Conservation (phyloP, 2,113 vertebrate species). For the Poecilia latipinna region DNA sequence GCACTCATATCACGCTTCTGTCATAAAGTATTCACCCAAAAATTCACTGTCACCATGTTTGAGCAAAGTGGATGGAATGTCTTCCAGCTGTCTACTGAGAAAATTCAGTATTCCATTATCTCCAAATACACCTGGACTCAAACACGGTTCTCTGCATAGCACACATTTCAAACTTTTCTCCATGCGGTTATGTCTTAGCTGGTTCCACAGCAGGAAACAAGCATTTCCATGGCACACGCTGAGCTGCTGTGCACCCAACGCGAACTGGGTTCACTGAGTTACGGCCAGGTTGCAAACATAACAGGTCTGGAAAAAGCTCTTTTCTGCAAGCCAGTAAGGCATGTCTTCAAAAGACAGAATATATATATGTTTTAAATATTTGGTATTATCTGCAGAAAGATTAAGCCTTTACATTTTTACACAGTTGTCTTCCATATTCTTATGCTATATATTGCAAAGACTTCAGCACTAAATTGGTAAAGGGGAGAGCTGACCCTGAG, state of each 20-base stretch:
- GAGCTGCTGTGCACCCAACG: constrained; percentile 42
- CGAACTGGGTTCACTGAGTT: constrained; percentile 54
- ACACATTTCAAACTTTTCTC: constrained; percentile 58
- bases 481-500: not conserved
- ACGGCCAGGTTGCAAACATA: constrained; percentile 51
- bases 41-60: constrained; percentile 35
- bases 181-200: constrained; percentile 55
- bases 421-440: not conserved
- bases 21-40: constrained; percentile 19
- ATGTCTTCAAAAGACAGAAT: constrained; percentile 15
- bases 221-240: constrained; percentile 52
- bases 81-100: constrained; percentile 16
- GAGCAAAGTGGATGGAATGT: constrained; percentile 20
- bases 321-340: constrained; percentile 49
- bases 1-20: constrained; percentile 21
- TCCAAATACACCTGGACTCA: constrained; percentile 63
- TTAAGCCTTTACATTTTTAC: not conserved
- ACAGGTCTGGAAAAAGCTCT: constrained; percentile 31
- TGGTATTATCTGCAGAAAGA: not conserved
- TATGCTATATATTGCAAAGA: not conserved
- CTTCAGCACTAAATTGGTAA: not conserved
- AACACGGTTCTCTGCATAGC: constrained; percentile 48
- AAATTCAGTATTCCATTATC: constrained; percentile 43
- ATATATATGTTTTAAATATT: not conserved
- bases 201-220: constrained; percentile 68